Evolutionary conservation across 2,113 vertebrate genomes (phyloP).

Genomic region (Gopherus flavomarginatus): DNA sequence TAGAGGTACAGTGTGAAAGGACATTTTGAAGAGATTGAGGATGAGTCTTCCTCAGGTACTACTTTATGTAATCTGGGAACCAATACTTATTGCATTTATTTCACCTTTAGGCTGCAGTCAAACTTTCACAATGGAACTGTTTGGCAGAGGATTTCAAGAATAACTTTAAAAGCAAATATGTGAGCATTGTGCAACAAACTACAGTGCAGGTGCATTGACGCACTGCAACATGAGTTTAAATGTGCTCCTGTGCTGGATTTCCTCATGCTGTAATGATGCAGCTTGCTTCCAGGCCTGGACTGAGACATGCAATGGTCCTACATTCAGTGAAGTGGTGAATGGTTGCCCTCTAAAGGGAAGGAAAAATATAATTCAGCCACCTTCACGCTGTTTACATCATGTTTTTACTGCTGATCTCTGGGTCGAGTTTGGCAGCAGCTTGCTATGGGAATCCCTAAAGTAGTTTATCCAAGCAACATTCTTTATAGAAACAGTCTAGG

Average conservation of each 20-base stretch:
- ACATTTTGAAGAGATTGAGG: not conserved
- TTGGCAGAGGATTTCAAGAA: not conserved
- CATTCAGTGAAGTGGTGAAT: conserved; percentile 29
- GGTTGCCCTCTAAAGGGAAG: conserved; percentile 73
- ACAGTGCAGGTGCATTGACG: not conserved
- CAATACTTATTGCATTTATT: not conserved
- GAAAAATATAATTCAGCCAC: conserved; percentile 48
- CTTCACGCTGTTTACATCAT: not conserved
- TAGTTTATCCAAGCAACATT: not conserved
- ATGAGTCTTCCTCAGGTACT: not conserved
- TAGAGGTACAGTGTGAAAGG: not conserved
- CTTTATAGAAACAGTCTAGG: not conserved
- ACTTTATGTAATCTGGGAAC: not conserved
- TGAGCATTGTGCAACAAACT: not conserved
- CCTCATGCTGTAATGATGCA: not conserved
- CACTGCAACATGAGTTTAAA: not conserved
- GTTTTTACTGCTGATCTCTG: conserved; percentile 1
- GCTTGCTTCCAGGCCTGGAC: not conserved
- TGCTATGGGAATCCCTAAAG: conserved; percentile 10
- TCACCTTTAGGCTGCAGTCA: not conserved
- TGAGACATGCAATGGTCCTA: not conserved
- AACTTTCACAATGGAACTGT: not conserved
- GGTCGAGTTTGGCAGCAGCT: not conserved
- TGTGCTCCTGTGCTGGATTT: conserved; percentile 41
- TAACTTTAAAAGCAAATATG: not conserved